These are phyloP conservation scores for Lonchura striata DNA, from an alignment of 2,113 vertebrate genomes.

Conservation along the genomic window DNA sequence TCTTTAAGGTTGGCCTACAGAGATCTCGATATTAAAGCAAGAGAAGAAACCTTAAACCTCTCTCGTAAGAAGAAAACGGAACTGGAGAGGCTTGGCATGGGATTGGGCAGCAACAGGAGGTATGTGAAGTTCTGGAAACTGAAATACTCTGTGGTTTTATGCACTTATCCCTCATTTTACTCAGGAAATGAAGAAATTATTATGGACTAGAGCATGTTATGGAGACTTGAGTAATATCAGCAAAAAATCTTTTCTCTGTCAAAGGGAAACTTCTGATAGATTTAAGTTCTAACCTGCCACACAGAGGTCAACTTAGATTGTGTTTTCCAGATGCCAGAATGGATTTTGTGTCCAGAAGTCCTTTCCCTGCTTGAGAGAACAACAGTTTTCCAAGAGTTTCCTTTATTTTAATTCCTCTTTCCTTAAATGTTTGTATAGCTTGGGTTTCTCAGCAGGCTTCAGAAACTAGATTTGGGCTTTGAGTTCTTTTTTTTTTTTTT, in stretches of 20 bases:
- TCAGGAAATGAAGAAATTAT: background rate
- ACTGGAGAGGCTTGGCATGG: slow-evolving; percentile 91
- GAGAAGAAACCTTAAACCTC: slow-evolving; percentile 78
- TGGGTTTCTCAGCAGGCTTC: background rate
- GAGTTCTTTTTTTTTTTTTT: background rate
- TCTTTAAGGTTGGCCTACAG: slow-evolving; percentile 86
- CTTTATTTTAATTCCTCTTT: background rate
- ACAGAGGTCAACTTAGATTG: background rate
- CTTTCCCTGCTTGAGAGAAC: background rate
- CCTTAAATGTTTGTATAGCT: background rate
- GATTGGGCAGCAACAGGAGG: slow-evolving; percentile 79
- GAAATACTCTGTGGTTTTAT: background rate
- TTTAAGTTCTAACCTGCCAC: background rate
- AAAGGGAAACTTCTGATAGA: background rate
- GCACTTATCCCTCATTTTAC: background rate
- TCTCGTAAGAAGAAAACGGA: slow-evolving; percentile 83
- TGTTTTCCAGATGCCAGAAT: background rate
- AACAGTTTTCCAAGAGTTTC: background rate
- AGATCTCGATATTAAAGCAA: slow-evolving; percentile 86
- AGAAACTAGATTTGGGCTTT: background rate
- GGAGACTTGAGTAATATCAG: background rate
- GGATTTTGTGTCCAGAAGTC: background rate
- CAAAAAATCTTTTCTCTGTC: background rate
- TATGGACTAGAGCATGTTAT: background rate
- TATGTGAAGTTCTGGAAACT: background rate